These are phyloP conservation scores for Drosophila pseudoobscura DNA, from an alignment of 1,140 invertebrate genomes.

Conservation along the genomic window DNA sequence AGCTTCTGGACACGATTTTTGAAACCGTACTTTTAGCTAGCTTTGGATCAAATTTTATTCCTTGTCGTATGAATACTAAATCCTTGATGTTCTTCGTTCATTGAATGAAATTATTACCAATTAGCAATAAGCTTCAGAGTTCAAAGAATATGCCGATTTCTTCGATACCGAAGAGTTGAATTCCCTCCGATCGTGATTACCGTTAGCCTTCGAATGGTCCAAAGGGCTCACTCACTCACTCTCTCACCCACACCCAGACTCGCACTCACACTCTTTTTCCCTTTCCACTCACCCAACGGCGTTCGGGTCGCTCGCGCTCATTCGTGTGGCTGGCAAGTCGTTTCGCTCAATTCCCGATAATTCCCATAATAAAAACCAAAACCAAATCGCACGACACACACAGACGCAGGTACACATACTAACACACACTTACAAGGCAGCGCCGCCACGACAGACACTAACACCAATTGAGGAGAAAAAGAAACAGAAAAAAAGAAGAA, in stretches of 20 bases:
- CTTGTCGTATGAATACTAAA: too few species aligned
- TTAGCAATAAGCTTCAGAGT: too few species aligned
- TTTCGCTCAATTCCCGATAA: slow-evolving; percentile 76
- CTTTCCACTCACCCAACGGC: too few species aligned
- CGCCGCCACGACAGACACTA: slow-evolving; percentile 24
- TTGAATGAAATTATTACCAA: too few species aligned
- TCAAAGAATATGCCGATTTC: too few species aligned
- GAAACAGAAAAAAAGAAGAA: slow-evolving; percentile 36
- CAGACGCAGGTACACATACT: slow-evolving; percentile 7
- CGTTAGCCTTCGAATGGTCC: slow-evolving; percentile 27
- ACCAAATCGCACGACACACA: slow-evolving; percentile 41
- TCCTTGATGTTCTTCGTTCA: too few species aligned
- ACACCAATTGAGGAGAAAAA: slow-evolving; percentile 27
- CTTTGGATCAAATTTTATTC: too few species aligned
- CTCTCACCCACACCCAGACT: not conserved
- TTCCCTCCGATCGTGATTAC: not conserved
- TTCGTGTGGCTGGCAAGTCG: slow-evolving; percentile 18
- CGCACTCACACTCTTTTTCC: too few species aligned
- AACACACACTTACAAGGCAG: slow-evolving; percentile 47
- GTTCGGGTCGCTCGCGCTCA: not conserved
- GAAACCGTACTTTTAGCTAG: too few species aligned
- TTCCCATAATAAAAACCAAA: slow-evolving; percentile 78
- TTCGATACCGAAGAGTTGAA: too few species aligned
- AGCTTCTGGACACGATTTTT: too few species aligned
- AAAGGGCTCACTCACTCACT: not conserved